A percentile compares a stretch with the other conserved stretches of the same genome.
Evolutionary conservation across 2,797 vertebrate species (phyloP).

Genomic region (Microctenopoma stevenorrisi): DNA sequence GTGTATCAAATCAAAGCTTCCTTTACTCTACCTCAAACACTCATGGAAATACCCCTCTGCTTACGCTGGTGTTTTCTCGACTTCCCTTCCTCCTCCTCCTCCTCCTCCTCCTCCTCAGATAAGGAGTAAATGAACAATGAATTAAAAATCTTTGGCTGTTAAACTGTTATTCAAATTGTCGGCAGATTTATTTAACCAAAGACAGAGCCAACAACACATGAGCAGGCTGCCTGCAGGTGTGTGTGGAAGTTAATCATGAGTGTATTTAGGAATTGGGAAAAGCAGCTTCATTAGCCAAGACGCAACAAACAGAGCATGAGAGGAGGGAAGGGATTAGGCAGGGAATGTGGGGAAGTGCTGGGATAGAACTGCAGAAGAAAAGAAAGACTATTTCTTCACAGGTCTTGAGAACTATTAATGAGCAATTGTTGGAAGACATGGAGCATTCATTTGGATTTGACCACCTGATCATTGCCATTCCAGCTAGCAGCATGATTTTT

Average conservation of each 20-base stretch:
- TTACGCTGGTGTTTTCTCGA: too few relatives aligned
- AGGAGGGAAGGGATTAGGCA: conserved; percentile 1
- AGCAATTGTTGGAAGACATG: neutral
- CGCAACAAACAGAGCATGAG: conserved; percentile 46
- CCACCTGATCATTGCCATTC: too few relatives aligned
- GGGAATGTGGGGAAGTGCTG: neutral
- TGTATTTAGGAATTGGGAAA: conserved; percentile 45
- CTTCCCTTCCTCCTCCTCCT: neutral
- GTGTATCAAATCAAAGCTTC: neutral
- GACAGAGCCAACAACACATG: conserved; percentile 47
- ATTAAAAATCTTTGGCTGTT: conserved; percentile 44
- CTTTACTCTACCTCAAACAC: neutral
- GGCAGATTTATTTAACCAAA: conserved; percentile 56
- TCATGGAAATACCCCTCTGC: neutral
- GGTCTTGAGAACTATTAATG: neutral
- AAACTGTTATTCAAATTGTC: conserved; percentile 56
- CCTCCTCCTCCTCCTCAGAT: neutral
- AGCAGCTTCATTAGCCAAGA: conserved; percentile 60
- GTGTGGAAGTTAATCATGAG: conserved; percentile 64
- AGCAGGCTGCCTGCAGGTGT: conserved; percentile 67
- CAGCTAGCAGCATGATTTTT: too few relatives aligned
- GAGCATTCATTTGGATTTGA: too few relatives aligned
- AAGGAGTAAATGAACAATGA: conserved; percentile 39
- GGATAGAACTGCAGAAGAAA: neutral
- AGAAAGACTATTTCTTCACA: neutral